A percentile compares a stretch with the other conserved stretches of the same genome.
Conservation (phyloP, 2,797 vertebrate species). For the Eidolon dupreanum region DNA sequence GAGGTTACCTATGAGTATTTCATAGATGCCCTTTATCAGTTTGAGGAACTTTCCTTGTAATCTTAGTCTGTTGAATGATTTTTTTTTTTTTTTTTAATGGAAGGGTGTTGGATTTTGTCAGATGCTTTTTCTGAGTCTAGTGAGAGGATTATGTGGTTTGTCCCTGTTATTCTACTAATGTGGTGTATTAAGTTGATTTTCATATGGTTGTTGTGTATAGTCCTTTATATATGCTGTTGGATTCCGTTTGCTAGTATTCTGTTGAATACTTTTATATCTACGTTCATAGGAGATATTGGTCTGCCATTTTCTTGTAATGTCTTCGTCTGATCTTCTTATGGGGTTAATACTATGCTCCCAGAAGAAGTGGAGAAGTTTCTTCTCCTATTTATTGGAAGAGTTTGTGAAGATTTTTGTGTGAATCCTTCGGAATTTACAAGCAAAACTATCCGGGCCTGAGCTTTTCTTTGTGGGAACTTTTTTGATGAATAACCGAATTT, state of each 20-base stretch:
- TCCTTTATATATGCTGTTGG: not conserved
- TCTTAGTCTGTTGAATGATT: not conserved
- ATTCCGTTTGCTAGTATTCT: not conserved
- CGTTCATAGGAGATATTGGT: not conserved
- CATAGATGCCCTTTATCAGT: not conserved
- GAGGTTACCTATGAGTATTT: not conserved
- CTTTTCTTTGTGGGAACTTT: not conserved
- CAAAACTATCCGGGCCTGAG: not conserved
- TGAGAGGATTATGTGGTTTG: not conserved
- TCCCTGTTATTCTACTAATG: not conserved
- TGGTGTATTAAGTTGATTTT: not conserved
- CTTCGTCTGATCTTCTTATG: not conserved
- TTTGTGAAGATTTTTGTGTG: not conserved
- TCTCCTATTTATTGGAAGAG: not conserved
- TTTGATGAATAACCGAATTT: not conserved
- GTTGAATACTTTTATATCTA: not conserved
- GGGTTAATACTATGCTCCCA: not conserved
- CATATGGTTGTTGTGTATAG: not conserved
- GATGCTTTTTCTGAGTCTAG: not conserved
- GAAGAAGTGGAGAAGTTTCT: not conserved
- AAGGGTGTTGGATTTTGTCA: not conserved
- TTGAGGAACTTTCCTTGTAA: not conserved
- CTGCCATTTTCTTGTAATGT: not conserved
- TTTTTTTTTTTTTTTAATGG: not conserved
- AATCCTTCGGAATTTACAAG: not conserved